Evolutionary conservation across 1,140 invertebrate species (phyloP).

Genomic region (Campodea augens): DNA sequence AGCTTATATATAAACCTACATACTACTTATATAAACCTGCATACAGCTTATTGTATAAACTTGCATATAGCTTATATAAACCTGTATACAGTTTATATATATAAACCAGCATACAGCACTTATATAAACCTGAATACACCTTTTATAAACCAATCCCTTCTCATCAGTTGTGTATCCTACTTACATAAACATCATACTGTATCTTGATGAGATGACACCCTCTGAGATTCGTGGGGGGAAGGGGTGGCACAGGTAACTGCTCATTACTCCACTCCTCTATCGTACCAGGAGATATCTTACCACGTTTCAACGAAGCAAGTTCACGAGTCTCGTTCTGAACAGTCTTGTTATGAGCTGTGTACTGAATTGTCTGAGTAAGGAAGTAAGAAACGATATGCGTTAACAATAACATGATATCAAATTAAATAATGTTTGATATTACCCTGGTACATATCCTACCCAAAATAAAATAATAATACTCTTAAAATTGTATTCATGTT

Average conservation of each 20-base stretch:
- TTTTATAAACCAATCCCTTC: background rate
- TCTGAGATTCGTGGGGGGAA: conserved; percentile 86
- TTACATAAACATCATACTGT: conserved; percentile 85
- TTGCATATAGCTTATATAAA: no score
- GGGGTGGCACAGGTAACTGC: conserved; percentile 76
- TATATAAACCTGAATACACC: no score
- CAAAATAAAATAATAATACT: no score
- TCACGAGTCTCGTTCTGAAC: conserved; percentile 72
- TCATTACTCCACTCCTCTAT: conserved; percentile 75
- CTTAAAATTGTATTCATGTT: no score
- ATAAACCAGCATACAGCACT: no score
- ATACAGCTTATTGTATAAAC: no score
- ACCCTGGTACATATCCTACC: no score
- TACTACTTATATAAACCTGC: no score
- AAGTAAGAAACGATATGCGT: no score
- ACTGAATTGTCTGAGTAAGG: conserved; percentile 68
- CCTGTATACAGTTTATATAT: no score
- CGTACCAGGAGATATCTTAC: conserved; percentile 61
- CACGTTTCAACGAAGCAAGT: conserved; percentile 54
- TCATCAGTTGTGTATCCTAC: conserved; percentile 22
- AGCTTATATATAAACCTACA: no score
- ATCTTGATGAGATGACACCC: conserved; percentile 89
- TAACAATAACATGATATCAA: background rate
- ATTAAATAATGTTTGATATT: background rate
- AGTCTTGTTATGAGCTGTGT: conserved; percentile 65